A percentile compares a stretch with the other conserved stretches of the same genome.
These are phyloP conservation scores for Tangara arthus DNA, from an alignment of 2,797 vertebrate species.

Conservation along the genomic window DNA sequence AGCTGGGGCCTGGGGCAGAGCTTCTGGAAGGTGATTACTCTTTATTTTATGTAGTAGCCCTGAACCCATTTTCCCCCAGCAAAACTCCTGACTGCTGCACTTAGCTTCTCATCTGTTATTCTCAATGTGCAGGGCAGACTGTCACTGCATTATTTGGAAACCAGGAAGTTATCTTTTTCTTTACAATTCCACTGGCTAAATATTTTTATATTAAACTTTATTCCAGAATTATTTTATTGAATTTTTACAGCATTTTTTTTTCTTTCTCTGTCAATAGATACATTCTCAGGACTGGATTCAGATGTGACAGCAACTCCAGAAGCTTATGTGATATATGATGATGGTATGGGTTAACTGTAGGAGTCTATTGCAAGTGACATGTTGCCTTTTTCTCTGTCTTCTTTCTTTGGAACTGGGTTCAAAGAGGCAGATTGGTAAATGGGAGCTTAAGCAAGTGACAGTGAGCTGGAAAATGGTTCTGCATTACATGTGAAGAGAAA, in stretches of 20 bases:
- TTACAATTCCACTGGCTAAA: not conserved
- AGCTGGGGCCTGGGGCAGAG: not conserved
- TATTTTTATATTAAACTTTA: not conserved
- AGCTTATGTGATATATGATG: slow-evolving; percentile 77
- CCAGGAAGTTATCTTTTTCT: not conserved
- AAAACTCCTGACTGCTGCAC: not conserved
- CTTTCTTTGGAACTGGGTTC: not conserved
- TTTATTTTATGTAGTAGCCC: not conserved
- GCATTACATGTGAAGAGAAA: not conserved
- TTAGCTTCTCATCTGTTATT: not conserved
- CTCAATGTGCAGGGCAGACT: not conserved
- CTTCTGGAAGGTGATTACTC: not conserved
- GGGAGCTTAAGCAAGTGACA: not conserved
- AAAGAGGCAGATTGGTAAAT: not conserved
- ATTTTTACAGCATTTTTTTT: not conserved
- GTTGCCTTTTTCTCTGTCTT: not conserved
- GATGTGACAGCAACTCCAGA: slow-evolving; percentile 77
- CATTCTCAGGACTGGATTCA: slow-evolving; percentile 85
- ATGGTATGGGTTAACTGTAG: slow-evolving; percentile 77
- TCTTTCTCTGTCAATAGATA: slow-evolving; percentile 77
- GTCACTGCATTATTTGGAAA: not conserved
- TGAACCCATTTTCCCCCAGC: not conserved
- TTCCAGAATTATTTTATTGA: not conserved
- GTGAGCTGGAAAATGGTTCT: not conserved
- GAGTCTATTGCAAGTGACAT: not conserved